These are phyloP conservation scores for Haemorhous mexicanus DNA, from an alignment of 2,113 vertebrate genomes.

Conservation along the genomic window DNA sequence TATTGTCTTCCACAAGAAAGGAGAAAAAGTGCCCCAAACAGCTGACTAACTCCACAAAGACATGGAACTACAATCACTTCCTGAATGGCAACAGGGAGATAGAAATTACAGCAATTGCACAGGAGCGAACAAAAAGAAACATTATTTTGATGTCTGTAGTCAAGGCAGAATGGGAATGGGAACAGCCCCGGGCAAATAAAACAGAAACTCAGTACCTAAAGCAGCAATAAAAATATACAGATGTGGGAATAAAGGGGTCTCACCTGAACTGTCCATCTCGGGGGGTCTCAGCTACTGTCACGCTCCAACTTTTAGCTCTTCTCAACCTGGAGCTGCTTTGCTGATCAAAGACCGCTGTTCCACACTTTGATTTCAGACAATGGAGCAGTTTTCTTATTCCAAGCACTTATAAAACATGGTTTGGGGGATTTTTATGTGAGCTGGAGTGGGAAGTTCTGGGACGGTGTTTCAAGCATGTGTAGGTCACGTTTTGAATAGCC, in stretches of 20 bases:
- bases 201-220: background rate
- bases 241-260: background rate
- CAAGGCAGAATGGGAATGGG: background rate
- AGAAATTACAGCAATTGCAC: background rate
- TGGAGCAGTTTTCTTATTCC: background rate
- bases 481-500: background rate
- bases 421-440: background rate
- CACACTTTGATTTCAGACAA: background rate
- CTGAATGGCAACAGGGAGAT: background rate
- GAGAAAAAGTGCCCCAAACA: background rate
- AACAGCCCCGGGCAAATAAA: background rate
- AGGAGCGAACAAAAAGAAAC: background rate
- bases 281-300: background rate
- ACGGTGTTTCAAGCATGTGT: background rate
- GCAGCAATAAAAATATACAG: background rate
- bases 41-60: background rate
- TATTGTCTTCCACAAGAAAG: background rate
- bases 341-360: background rate
- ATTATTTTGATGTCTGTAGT: background rate
- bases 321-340: background rate
- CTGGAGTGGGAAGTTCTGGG: background rate
- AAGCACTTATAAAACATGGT: background rate
- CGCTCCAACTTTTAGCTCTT: background rate
- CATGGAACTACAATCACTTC: background rate
- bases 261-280: fast-evolving